phyloP scores from a whole-genome alignment of 2,888 invertebrate species.

The Poecilobothrus nobilitatus region DNA sequence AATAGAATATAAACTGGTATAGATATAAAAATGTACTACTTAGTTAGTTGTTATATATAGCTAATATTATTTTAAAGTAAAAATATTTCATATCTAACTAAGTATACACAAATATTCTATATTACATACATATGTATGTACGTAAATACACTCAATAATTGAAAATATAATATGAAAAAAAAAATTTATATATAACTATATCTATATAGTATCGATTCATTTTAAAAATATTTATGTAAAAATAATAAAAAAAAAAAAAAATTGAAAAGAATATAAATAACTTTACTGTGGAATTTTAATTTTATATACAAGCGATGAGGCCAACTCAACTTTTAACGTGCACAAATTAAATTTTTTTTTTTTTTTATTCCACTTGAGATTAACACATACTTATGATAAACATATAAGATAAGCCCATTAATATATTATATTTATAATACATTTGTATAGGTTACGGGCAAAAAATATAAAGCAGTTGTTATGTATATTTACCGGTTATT shows the following conservation, averaged over 20 bases:
- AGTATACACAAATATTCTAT: background rate
- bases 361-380: background rate
- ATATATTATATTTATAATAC: background rate
- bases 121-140: background rate
- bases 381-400: background rate
- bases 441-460: no score
- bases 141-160: background rate
- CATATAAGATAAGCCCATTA: background rate
- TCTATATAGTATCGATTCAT: background rate
- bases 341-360: background rate
- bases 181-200: background rate
- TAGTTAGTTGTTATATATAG: no score
- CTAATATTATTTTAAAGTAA: no score
- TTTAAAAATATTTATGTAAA: constrained; percentile 7
- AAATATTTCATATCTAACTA: no score
- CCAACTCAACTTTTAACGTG: constrained; percentile 46
- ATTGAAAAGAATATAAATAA: no score
- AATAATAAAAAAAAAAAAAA: background rate
- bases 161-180: background rate
- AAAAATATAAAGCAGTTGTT: no score
- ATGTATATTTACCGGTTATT: no score
- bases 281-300: constrained; percentile 11
- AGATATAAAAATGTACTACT: no score
- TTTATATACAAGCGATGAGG: constrained; percentile 51
- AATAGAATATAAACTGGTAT: no score